Base-by-base conservation (phyloP, 2,888 invertebrate genomes). In the Parnassius smintheus region DNA sequence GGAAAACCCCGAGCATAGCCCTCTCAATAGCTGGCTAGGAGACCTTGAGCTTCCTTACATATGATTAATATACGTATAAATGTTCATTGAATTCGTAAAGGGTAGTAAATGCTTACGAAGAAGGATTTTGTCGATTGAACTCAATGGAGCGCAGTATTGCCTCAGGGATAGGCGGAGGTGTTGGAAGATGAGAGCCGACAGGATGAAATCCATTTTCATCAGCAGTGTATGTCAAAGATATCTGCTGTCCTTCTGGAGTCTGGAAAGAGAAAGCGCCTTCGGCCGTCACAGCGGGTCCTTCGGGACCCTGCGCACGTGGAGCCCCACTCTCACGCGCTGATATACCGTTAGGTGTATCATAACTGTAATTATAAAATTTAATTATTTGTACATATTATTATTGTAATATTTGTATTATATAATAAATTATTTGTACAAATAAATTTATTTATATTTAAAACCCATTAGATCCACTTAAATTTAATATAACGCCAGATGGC, bases 141-240 rank as follows among this genome's bases (percentile, higher is more conserved):
- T 92, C 92, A 55, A 92, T 76, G 42, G 92, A 92, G 68, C 92
- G 86, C 50, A 92, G 82, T 70, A 94, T 93, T 41, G 90, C 93
- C 61, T 92, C 93, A 1, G 94, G 93, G 67, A 94, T 93, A 11
- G 93, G 93, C 1, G 93, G 93, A 0, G 93, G 91, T 0, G 93
- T 93, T 9, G 93, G 94, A 49, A 94, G 81, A 73, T 94, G 94
- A 0, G 92, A 90, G 12, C 94, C 93, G 66, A 84, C 90, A 13
- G 94, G 94, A 73, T 94, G 94, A 86, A 94, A 95, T 60, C 95
- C 95, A 73, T 94, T 94, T 80, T 95, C 95, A 73, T 95, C 95
- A 35, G 95, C 95, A 46, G 94, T 92, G 85, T 95, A 95, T 2
- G 93, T 92, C 61, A 95, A 82, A 10, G 93, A 92, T 73, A 94